A percentile compares a stretch with the other conserved stretches of the same genome.
phyloP scores from a whole-genome alignment of 1,140 invertebrate species.

The Elymnias hypermnestra region DNA sequence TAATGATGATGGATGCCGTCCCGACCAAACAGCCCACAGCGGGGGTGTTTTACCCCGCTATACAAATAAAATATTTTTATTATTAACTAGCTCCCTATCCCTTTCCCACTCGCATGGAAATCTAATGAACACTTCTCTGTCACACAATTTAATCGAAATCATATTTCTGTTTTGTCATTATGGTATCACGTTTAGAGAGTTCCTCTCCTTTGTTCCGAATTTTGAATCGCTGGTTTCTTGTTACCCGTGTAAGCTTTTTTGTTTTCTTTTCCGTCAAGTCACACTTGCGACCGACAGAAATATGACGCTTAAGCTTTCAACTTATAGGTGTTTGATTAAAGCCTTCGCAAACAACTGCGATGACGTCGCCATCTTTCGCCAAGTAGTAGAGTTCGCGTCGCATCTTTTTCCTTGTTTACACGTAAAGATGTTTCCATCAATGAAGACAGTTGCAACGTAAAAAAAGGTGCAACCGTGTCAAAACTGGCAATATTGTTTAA shows the following conservation, averaged over 20 bases:
- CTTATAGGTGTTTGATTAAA: slow-evolving; percentile 32
- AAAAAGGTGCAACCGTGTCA: slow-evolving; percentile 69
- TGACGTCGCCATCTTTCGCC: slow-evolving; percentile 52
- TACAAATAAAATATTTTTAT: slow-evolving; percentile 76
- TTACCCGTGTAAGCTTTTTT: slow-evolving; percentile 60
- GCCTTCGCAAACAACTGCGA: slow-evolving; percentile 25
- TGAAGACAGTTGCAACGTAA: slow-evolving; percentile 39
- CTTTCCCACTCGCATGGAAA: slow-evolving; percentile 33
- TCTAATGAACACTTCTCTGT: slow-evolving; percentile 38
- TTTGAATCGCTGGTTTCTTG: slow-evolving; percentile 66
- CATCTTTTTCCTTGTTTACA: slow-evolving; percentile 44
- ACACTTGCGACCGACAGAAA: slow-evolving; percentile 39
- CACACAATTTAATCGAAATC: slow-evolving; percentile 71
- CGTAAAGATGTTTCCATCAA: slow-evolving; percentile 48
- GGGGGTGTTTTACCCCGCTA: slow-evolving; percentile 74
- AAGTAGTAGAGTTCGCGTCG: slow-evolving; percentile 40
- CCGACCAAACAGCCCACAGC: slow-evolving; percentile 71
- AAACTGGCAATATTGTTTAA: slow-evolving; percentile 66
- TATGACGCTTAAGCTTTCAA: slow-evolving; percentile 41
- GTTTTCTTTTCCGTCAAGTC: slow-evolving; percentile 57
- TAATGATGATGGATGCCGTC: slow-evolving; percentile 74
- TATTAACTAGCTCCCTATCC: slow-evolving; percentile 61
- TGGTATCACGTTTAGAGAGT: slow-evolving; percentile 70
- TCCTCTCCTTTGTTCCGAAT: slow-evolving; percentile 69
- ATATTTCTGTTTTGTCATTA: slow-evolving; percentile 76